These are phyloP conservation scores for Mythimna lalbum DNA, from an alignment of 2,888 invertebrate species.

Conservation along the genomic window DNA sequence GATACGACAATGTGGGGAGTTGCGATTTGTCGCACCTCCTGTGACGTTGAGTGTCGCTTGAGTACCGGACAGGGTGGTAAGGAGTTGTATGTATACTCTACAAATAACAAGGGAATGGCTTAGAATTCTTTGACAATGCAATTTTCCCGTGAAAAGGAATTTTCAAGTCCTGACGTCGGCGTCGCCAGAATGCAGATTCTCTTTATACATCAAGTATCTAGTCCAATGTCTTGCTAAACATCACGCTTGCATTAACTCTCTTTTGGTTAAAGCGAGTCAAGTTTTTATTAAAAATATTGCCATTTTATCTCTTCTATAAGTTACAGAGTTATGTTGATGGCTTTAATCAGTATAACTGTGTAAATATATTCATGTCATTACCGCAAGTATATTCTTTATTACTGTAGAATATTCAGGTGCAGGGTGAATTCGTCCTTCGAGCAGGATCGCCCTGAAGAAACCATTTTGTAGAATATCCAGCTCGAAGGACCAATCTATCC, in stretches of 20 bases:
- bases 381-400: no score
- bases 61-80: slow-evolving; percentile 28
- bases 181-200: neutral
- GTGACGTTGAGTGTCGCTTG: slow-evolving; percentile 27
- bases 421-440: no score
- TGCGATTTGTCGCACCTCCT: slow-evolving; percentile 62
- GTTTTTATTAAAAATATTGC: no score
- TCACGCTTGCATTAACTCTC: no score
- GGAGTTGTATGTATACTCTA: slow-evolving; percentile 15
- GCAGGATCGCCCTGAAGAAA: no score
- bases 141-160: neutral
- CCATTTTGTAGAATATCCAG: no score
- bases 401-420: no score
- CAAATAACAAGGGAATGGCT: slow-evolving; percentile 32
- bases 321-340: no score
- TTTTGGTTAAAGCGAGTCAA: neutral
- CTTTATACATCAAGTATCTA: neutral
- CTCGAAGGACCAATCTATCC: no score
- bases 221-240: neutral
- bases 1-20: slow-evolving; percentile 65
- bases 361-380: no score
- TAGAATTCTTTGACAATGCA: slow-evolving; percentile 2
- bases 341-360: no score
- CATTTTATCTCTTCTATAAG: no score
- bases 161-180: neutral